Percentiles rank a stretch among this genome's conserved stretches.
phyloP scores from a whole-genome alignment of 2,888 invertebrate genomes.

The Orthosia gothica region DNA sequence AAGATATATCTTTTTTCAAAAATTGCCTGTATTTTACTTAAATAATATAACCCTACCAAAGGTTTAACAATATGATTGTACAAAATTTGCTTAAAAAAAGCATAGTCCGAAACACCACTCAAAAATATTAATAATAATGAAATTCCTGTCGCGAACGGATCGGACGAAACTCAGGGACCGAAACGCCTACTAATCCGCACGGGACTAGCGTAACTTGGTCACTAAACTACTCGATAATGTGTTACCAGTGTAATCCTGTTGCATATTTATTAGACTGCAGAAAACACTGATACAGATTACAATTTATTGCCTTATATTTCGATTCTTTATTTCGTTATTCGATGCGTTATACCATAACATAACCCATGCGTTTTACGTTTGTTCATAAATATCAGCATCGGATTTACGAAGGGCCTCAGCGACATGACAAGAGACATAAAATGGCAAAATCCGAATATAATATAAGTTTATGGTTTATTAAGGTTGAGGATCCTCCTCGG shows the following conservation, averaged over 20 bases:
- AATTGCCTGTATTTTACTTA: no score
- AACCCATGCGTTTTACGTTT: conserved; percentile 38
- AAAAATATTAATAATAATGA: no score
- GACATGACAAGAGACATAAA: conserved; percentile 36
- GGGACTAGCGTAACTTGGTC: neutral
- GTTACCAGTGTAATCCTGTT: neutral
- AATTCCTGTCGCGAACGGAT: no score
- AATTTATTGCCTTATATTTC: conserved; percentile 2
- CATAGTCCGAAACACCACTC: no score
- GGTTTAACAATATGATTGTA: no score
- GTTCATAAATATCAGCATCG: conserved; percentile 35
- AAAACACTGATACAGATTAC: conserved; percentile 15
- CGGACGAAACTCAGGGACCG: no score
- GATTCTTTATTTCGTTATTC: conserved; percentile 10
- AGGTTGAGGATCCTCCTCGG: neutral
- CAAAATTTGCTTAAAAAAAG: no score
- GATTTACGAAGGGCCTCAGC: conserved; percentile 14
- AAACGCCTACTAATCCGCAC: no score
- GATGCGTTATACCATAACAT: conserved; percentile 12
- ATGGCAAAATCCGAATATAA: conserved; percentile 11
- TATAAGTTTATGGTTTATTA: conserved; percentile 35
- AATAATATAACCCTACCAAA: no score
- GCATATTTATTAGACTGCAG: neutral
- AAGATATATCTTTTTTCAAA: no score
- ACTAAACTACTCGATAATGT: neutral